Base-by-base conservation (phyloP, 2,797 vertebrate species). In the Danionella dracula region DNA sequence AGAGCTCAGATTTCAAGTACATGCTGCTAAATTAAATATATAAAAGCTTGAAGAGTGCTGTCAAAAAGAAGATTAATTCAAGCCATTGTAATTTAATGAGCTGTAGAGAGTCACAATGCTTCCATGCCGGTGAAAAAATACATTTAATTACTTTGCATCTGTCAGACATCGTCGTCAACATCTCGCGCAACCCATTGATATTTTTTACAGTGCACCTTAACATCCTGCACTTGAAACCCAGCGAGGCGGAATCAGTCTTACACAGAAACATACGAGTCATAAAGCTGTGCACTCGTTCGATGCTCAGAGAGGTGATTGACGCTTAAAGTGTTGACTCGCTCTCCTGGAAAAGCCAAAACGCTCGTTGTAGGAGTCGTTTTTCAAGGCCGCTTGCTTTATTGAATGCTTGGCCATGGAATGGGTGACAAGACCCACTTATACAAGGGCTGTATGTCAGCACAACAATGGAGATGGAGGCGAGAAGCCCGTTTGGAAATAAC, bases 31-130 rank as follows among this genome's bases (percentile, higher is more conserved):
- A 40, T 48, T 48, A 31, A 41, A 57, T 56, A 57, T 66, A 56
- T 57, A 32, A 66, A 70, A 65, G 27, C 63, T 31, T 38, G 55
- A 56, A 60, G 79, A 79, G 76, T 71, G 79, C 79, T 88, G 85
- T 83, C 84, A 84, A 76, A 57, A 32, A 61, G 34, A 65, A 76
- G 80, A 86, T 87, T 87, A 84, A 87, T 87, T 81, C 77, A 49
- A 79, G 72, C 77, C 75, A 81, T 85, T 87, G 87, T 38, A 7
- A 73, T 66, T 73, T 87, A 87, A 90, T 86, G 85, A 87, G 81
- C 78, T 81, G 81, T 81, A 79, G 81, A 86, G 78, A 15, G 57
- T 79, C 78, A 79, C 76, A 77, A 80, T 81, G 70, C 68, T 68
- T 82, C 79, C 82, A 76, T 48, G 40, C 84, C 83, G 84, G 76